Evolutionary conservation across 1,140 invertebrate species (phyloP), one percentile per base, ranked within the genome.

Genomic region (Drosophila seguyi): DNA sequence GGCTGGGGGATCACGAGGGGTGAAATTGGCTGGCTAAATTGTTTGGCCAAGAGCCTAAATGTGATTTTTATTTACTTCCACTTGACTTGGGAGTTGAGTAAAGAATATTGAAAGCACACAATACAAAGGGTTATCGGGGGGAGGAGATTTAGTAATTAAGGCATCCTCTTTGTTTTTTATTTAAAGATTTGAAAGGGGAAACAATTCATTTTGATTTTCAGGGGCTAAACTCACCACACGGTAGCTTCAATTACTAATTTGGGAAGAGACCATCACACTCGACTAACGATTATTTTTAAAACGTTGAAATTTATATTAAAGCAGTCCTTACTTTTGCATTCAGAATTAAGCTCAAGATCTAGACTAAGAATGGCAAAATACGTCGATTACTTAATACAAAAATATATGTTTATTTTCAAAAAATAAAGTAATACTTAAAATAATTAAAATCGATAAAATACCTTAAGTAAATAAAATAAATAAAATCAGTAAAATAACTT

Each of bases 41-140:
- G 52, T 34, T 60, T 34, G 34, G 52, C 25, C 34, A 41, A 22
- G 52, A 39, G 52, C 25, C 66, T 29, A 71, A 57, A 69, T 71
- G 68, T 56, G 50, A 71, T 71, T 71, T 67, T 29, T 41, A 65
- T 41, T 41, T 41, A 50, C 65, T 68, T 65, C 65, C 16, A 31
- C 65, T 63, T 45, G 63, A 66, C 58, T 62, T 63, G 4, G 25
- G 31, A 36, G 44, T 11, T 50, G 18, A 65, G 27, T 18, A 18
- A 34, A 27, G 60, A 39, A 20, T 41, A 47, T 67, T 25, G 31
- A 29, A 29, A 14, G 58, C 8, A 20, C 18, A 22, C 36, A 34
- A 22, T 0, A 41, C 14, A 63, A 27, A 22, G 5, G 18, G 10
- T n/a, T 14, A 2, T 42, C 1, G 13, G 25, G 18, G 31, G 29